Percentiles rank a stretch among this genome's conserved stretches.
These are phyloP conservation scores for Platycnemis pennipes DNA, from an alignment of 2,888 invertebrate species.

Conservation along the genomic window DNA sequence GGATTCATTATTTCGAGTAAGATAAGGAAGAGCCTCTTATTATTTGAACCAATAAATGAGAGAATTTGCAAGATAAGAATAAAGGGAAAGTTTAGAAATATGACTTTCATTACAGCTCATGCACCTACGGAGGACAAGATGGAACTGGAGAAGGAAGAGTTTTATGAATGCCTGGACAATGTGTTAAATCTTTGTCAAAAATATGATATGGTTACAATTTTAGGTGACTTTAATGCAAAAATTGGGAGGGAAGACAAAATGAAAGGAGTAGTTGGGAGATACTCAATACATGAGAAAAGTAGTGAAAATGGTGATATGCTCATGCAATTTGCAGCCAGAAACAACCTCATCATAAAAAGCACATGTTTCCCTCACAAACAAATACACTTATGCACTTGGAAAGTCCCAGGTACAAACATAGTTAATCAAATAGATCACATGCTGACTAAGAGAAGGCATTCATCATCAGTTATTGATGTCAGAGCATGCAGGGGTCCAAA, in stretches of 20 bases:
- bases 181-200: neutral
- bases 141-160: neutral
- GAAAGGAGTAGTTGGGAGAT: neutral
- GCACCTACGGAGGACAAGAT: neutral
- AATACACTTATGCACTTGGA: neutral
- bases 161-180: neutral
- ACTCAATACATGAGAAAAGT: neutral
- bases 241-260: neutral
- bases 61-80: neutral
- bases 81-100: neutral
- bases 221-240: neutral
- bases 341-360: neutral
- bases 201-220: neutral
- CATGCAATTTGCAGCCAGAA: neutral
- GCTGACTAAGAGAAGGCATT: neutral
- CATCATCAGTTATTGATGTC: neutral
- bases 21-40: too few species aligned
- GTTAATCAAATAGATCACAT: neutral
- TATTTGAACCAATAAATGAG: too few species aligned
- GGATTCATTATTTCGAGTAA: neutral
- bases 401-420: neutral
- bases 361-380: neutral
- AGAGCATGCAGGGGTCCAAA: neutral
- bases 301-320: too few species aligned
- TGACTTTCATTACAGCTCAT: neutral